A percentile compares a stretch with the other conserved stretches of the same genome.
These are phyloP conservation scores for Myotis lucifugus DNA, from an alignment of 2,113 vertebrate species.

Conservation along the genomic window DNA sequence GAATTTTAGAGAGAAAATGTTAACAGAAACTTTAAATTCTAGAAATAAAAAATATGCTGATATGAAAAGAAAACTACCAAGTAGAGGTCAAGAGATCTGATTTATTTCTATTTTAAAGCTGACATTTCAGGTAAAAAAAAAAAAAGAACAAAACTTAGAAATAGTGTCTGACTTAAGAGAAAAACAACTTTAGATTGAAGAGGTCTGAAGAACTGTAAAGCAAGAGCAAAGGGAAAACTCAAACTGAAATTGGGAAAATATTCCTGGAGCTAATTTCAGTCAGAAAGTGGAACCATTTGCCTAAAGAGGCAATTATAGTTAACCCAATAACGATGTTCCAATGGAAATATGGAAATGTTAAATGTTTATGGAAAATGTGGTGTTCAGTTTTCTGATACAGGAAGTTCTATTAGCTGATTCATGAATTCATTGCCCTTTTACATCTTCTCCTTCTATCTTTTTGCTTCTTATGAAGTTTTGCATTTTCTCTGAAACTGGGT, in stretches of 20 bases:
- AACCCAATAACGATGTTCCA: slow-evolving; percentile 51
- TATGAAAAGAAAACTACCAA: not conserved
- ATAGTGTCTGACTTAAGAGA: slow-evolving; percentile 17
- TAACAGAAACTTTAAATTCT: slow-evolving; percentile 9
- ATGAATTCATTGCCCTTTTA: slow-evolving; percentile 9
- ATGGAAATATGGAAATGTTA: slow-evolving; percentile 36
- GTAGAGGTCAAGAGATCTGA: slow-evolving; percentile 22
- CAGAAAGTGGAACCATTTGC: slow-evolving; percentile 55
- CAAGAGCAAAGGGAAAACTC: slow-evolving; percentile 50
- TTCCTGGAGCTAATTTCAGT: slow-evolving; percentile 53
- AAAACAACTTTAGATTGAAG: slow-evolving; percentile 25
- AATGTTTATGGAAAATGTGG: slow-evolving; percentile 41
- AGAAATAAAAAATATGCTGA: slow-evolving; percentile 13
- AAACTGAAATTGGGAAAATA: slow-evolving; percentile 57
- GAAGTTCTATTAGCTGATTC: slow-evolving; percentile 37
- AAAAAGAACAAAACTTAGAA: not conserved
- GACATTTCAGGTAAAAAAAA: not conserved
- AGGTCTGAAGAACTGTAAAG: slow-evolving; percentile 35
- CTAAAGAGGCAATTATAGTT: slow-evolving; percentile 56
- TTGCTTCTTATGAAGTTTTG: not conserved
- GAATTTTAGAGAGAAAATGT: slow-evolving; percentile 10
- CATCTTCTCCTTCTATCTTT: not conserved
- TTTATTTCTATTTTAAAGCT: slow-evolving; percentile 46
- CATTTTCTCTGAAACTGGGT: not conserved
- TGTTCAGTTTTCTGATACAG: slow-evolving; percentile 22